A percentile compares a stretch with the other conserved stretches of the same genome.
Evolutionary conservation across 2,888 invertebrate species (phyloP).

Genomic region (Caenorhabditis becei): DNA sequence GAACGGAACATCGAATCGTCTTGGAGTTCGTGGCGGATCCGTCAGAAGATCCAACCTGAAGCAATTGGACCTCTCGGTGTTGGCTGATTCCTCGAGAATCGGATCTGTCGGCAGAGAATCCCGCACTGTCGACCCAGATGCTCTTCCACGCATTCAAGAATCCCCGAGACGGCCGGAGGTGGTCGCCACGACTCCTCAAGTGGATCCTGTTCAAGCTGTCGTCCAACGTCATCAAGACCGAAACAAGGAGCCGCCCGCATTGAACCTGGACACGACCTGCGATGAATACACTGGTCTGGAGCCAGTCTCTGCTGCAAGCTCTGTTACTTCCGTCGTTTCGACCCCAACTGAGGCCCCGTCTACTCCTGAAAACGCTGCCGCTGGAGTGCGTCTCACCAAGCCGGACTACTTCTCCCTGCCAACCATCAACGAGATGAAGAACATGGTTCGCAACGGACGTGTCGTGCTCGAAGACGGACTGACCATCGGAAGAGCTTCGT

Average conservation of each 20-base stretch:
- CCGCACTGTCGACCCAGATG: slow-evolving; percentile 67
- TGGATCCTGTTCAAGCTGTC: slow-evolving; percentile 49
- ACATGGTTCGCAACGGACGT: slow-evolving; percentile 66
- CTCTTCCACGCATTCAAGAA: slow-evolving; percentile 58
- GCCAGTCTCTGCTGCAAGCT: slow-evolving; percentile 40
- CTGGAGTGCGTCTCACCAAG: slow-evolving; percentile 88
- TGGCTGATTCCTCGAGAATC: slow-evolving; percentile 44
- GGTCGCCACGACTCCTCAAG: slow-evolving; percentile 31
- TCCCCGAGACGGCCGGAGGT: slow-evolving; percentile 13
- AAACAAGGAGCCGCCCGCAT: slow-evolving; percentile 48
- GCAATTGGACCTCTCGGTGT: slow-evolving; percentile 62
- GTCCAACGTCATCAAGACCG: slow-evolving; percentile 49
- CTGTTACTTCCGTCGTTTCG: slow-evolving; percentile 29
- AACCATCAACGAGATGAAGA: slow-evolving; percentile 87
- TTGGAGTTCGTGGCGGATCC: slow-evolving; percentile 54
- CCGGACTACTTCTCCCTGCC: slow-evolving; percentile 95
- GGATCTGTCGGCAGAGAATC: slow-evolving; percentile 32
- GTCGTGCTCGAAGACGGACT: slow-evolving; percentile 81
- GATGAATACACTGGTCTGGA: slow-evolving; percentile 51
- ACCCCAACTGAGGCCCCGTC: slow-evolving; percentile 32
- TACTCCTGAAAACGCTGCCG: slow-evolving; percentile 83
- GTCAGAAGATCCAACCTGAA: slow-evolving; percentile 62
- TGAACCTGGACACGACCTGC: slow-evolving; percentile 53
- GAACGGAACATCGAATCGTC: slow-evolving; percentile 55
- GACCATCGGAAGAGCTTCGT: slow-evolving; percentile 83